Base-by-base conservation (phyloP, 2,888 invertebrate species). In the Ecliptopera silaceata region DNA sequence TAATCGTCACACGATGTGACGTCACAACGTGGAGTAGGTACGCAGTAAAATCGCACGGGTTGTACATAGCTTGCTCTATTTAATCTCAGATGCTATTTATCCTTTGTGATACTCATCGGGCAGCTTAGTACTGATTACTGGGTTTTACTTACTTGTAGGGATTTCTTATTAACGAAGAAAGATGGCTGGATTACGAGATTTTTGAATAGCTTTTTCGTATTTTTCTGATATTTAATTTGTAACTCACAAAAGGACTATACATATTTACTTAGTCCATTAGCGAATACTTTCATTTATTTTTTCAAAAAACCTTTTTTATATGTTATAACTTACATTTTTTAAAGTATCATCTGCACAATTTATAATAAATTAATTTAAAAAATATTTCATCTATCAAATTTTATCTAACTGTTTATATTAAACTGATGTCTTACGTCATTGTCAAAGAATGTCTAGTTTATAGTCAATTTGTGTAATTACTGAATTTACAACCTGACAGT, bases 51-150 rank as follows among this genome's bases (percentile, higher is more conserved):
- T 6, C 4, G n/a, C 12, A 12, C 12, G 11, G 4, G n/a, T 4
- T 5, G 15, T 26, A 29, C 17, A 48, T 39, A 48, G 18, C 15
- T 11, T 34, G 22, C 6, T 17, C 0, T 38, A 51, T 29, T n/a
- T 5, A 41, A 41, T 53, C 46, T 17, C 0, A 17, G 46, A 26
- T 11, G 17, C 41, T 45, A 53, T 53, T 53, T 53, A 53, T 53
- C 34, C 41, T 46, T 26, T 41, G 41, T n/a, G 53, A 53, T 53
- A 53, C 41, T 46, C 41, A 53, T 53, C 53, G 34, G 46, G 22
- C 22, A 41, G 46, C 46, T 53, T 46, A 41, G 41, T 42, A 53
- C 46, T 41, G 53, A 53, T 53, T 53, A 47, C 53, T 36, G 41
- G 34, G 45, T 42, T 41, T 6, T 1, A 15, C 12, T 6, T 34